These are phyloP conservation scores for Neodiprion lecontei DNA, from an alignment of 1,140 invertebrate species.

Conservation along the genomic window DNA sequence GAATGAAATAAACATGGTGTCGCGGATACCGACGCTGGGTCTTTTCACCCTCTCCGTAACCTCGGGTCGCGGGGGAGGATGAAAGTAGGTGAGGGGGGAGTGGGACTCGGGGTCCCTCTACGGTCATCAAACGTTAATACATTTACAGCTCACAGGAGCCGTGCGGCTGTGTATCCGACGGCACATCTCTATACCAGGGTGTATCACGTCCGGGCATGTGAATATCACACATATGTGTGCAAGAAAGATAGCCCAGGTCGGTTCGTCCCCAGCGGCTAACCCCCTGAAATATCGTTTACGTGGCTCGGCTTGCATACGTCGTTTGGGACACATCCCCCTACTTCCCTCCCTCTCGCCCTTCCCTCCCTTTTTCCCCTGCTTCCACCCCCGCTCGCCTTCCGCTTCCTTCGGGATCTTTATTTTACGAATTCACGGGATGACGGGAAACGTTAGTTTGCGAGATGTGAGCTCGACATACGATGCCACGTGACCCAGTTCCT, in stretches of 20 bases:
- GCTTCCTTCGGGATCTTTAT: constrained; percentile 40
- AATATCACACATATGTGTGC: constrained; percentile 53
- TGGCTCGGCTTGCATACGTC: constrained; percentile 61
- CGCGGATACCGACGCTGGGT: constrained; percentile 4
- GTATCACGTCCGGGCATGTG: constrained; percentile 57
- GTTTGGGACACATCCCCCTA: constrained; percentile 59
- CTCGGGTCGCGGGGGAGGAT: constrained; percentile 36
- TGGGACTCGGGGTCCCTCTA: constrained; percentile 43
- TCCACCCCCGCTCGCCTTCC: constrained; percentile 26
- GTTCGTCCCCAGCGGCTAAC: constrained; percentile 61
- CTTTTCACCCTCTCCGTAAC: constrained; percentile 24
- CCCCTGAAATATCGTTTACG: constrained; percentile 64
- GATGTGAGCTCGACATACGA: constrained; percentile 15
- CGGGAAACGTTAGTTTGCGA: constrained; percentile 41
- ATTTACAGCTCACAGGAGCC: constrained; percentile 59
- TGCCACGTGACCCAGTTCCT: constrained; percentile 15
- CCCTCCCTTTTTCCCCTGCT: constrained; percentile 24
- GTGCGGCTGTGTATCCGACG: constrained; percentile 40
- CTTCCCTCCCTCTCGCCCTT: constrained; percentile 14
- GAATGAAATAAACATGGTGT: constrained; percentile 4
- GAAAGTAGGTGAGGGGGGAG: too few relatives aligned
- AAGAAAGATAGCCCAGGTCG: constrained; percentile 60
- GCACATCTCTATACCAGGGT: constrained; percentile 51
- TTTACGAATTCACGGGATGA: constrained; percentile 57
- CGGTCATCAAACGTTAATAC: constrained; percentile 63